Evolutionary conservation across 2,797 vertebrate species (phyloP), one percentile per base, ranked within the genome.

Genomic region (Meriones psammophilus): DNA sequence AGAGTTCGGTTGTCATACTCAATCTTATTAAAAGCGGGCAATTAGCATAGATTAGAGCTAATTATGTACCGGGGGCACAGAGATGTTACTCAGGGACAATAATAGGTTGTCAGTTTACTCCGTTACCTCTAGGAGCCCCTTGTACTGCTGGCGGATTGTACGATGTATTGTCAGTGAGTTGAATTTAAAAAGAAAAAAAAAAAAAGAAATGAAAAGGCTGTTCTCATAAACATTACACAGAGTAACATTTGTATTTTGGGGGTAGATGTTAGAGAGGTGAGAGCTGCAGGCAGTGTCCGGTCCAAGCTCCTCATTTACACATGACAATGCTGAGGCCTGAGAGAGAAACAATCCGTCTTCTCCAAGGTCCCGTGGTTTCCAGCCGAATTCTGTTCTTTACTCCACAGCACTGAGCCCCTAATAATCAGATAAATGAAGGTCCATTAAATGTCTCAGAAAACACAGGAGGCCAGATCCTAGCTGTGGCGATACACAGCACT

Each of bases 21-120:
- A 86, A 94, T 97, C 96, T 95, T 95, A 95, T 95, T 92, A 97
- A 89, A 89, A 97, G 94, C 69, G 95, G 91, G 94, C 89, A 97
- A 97, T 97, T 97, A 97, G 94, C 97, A 96, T 94, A 96, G 92
- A 97, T 97, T 98, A 97, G 96, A 97, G 80, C 30, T 97, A 97
- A 97, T 97, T 97, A 96, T 94, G 84, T 94, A 90, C 54, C 73
- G 36, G 64, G 91, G 93, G 92, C 69, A 87, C 28, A 97, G 77
- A 96, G 96, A 95, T 97, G 79, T 94, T 95, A 96, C 77, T 91
- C 71, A 12, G 92, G 96, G 96, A 94, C 92, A 97, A 98, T 97
- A 97, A 87, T 94, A 94, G 94, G 96, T 96, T 98, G 96, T 96
- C 97, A 97, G 46, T 95, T 97, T 98, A 96, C 94, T 94, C 90